Conservation (phyloP, 2,113 vertebrate genomes). For the Cyprinodon variegatus region DNA sequence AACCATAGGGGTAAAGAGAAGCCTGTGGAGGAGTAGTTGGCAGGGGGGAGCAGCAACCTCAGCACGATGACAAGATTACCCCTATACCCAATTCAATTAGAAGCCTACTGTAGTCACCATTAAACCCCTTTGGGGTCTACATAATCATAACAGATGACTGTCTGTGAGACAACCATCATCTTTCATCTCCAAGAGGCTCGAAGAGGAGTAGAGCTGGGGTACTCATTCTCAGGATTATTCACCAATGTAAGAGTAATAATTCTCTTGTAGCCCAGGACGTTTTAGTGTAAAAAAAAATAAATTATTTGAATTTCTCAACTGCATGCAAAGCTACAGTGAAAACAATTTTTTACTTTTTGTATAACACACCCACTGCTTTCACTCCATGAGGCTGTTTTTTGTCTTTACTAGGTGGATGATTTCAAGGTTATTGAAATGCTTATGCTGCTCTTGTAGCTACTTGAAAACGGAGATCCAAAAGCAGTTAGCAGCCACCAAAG, state of each 20-base stretch:
- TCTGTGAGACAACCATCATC: slow-evolving; percentile 60
- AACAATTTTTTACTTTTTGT: too few species aligned
- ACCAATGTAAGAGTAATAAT: slow-evolving; percentile 22
- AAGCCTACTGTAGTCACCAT: slow-evolving; percentile 55
- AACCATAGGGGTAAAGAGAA: slow-evolving; percentile 56
- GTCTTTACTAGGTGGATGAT: background rate
- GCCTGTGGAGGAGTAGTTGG: slow-evolving; percentile 59
- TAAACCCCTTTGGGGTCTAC: slow-evolving; percentile 62
- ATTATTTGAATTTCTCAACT: background rate
- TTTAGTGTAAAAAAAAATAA: background rate
- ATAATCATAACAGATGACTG: slow-evolving; percentile 72
- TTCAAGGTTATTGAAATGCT: background rate
- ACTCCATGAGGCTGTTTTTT: background rate
- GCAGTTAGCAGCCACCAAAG: too few species aligned
- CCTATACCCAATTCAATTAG: slow-evolving; percentile 72
- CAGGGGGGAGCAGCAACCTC: slow-evolving; percentile 51
- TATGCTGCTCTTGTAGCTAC: background rate
- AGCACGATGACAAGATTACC: slow-evolving; percentile 67
- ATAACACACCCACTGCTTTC: background rate
- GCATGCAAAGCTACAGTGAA: background rate
- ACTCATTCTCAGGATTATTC: slow-evolving; percentile 18
- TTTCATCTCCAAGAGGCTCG: slow-evolving; percentile 55
- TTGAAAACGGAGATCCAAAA: too few species aligned
- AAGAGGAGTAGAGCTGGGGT: slow-evolving; percentile 38
- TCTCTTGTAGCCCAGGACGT: slow-evolving; percentile 32